Percentiles rank a stretch among this genome's conserved stretches.
phyloP scores from a whole-genome alignment of 2,888 invertebrate genomes.

The Dione vanillae region DNA sequence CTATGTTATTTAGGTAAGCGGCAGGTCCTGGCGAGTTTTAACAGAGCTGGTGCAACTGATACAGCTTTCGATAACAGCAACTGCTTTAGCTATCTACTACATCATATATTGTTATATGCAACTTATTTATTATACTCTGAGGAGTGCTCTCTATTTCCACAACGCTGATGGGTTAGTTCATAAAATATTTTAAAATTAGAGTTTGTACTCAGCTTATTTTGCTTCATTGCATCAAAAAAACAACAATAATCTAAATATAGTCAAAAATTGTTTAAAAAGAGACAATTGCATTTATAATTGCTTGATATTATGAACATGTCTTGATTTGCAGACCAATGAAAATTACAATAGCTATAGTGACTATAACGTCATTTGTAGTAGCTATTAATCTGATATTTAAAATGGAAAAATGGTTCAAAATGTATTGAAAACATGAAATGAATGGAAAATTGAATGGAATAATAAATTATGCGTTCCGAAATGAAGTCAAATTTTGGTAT shows the following conservation, averaged over 20 bases:
- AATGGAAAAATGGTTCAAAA: constrained; percentile 58
- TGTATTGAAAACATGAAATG: constrained; percentile 11
- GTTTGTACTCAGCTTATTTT: too few species aligned
- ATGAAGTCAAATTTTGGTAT: not conserved
- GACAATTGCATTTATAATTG: not conserved
- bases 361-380: constrained; percentile 67
- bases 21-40: constrained; percentile 55
- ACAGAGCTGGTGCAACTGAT: constrained; percentile 63
- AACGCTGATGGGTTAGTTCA: constrained; percentile 71
- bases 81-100: constrained; percentile 73
- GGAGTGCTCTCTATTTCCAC: constrained; percentile 72
- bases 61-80: constrained; percentile 70
- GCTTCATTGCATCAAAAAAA: too few species aligned
- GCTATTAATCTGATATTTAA: constrained; percentile 66
- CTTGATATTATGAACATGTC: not conserved
- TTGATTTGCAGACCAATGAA: constrained; percentile 72
- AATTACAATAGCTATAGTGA: constrained; percentile 72
- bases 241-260: not conserved
- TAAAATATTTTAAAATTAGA: too few species aligned
- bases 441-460: not conserved
- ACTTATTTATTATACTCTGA: constrained; percentile 68
- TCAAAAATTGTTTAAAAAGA: not conserved
- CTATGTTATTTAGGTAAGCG: not conserved
- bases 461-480: not conserved
- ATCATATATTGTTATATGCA: constrained; percentile 78